Percentiles rank a stretch among this genome's conserved stretches.
Evolutionary conservation across 2,113 vertebrate genomes (phyloP).

Genomic region (Limnothrissa miodon): DNA sequence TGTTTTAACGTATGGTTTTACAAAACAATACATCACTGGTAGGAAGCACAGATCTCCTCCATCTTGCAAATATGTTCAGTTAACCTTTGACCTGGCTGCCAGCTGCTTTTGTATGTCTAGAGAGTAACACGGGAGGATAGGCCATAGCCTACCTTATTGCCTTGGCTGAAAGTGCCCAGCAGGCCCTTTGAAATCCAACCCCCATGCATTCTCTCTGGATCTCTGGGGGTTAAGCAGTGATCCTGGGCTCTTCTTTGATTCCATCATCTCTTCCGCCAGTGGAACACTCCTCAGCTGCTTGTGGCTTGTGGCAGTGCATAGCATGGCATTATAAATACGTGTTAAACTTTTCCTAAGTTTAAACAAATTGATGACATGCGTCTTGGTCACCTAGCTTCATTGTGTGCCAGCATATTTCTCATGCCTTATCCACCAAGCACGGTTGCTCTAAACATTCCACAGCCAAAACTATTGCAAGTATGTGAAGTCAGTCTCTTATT

Average conservation of each 20-base stretch:
- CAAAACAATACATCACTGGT: background rate
- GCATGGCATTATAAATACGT: background rate
- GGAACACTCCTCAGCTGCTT: background rate
- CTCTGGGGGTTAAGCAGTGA: background rate
- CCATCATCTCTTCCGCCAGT: background rate
- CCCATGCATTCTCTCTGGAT: background rate
- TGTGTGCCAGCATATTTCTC: background rate
- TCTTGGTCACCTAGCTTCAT: background rate
- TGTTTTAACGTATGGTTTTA: background rate
- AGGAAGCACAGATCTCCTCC: background rate
- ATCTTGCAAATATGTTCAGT: background rate
- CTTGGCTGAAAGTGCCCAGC: background rate
- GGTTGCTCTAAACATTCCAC: background rate
- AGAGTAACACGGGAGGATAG: background rate
- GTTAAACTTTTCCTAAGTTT: background rate
- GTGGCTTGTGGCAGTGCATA: background rate
- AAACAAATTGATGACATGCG: background rate
- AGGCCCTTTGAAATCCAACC: slow-evolving; percentile 45
- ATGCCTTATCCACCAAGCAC: background rate
- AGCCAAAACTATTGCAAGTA: background rate
- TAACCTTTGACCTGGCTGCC: background rate
- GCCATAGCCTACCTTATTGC: background rate
- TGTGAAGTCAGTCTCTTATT: background rate
- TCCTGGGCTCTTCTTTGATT: slow-evolving; percentile 20
- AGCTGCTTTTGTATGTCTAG: background rate